Evolutionary conservation across 1,140 invertebrate species (phyloP), one percentile per base, ranked within the genome.

Genomic region (Drosophila funebris): DNA sequence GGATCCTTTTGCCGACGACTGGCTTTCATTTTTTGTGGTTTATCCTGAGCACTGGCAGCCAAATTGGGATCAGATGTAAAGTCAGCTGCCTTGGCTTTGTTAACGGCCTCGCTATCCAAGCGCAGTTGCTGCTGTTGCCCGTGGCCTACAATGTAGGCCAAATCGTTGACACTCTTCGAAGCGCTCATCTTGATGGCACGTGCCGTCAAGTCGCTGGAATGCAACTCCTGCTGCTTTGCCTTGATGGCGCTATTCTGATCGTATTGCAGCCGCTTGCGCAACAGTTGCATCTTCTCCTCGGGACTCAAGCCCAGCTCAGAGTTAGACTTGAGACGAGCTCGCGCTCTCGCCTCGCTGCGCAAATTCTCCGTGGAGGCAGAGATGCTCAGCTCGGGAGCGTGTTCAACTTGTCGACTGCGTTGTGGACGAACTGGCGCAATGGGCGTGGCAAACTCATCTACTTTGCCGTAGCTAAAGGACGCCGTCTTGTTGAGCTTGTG

Each of bases 291-390:
- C 77, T 94, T 94, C 64, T 96, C 94, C 72, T 95, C 95, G 1
- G 95, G 95, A 90, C 95, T 96, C 0, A 96, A 91, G 8, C 95
- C 95, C 3, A 96, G 84, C 79, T 96, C 95, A 67, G 95, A 94
- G 81, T 96, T 95, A 37, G 94, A 95, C 78, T 95, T 95, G 2
- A 96, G 90, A 53, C 94, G 93, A 0, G 95, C 95, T 31, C 95
- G 92, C 24, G 94, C 94, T 44, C 95, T 91, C 0, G 95, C 95
- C 75, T 95, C 94, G 74, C 94, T 93, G 36, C 94, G 93, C 14
- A 94, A 92, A 81, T 95, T 94, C 53, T 95, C 94, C 3, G 93
- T 93, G 8, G 92, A 92, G 0, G 93, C 91, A 1, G 90, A 79
- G 53, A 88, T 88, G 37, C 66, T 87, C 0, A 56, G 18, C 5